Evolutionary conservation across 2,888 invertebrate genomes (phyloP).

Genomic region (Plebejus melissa): DNA sequence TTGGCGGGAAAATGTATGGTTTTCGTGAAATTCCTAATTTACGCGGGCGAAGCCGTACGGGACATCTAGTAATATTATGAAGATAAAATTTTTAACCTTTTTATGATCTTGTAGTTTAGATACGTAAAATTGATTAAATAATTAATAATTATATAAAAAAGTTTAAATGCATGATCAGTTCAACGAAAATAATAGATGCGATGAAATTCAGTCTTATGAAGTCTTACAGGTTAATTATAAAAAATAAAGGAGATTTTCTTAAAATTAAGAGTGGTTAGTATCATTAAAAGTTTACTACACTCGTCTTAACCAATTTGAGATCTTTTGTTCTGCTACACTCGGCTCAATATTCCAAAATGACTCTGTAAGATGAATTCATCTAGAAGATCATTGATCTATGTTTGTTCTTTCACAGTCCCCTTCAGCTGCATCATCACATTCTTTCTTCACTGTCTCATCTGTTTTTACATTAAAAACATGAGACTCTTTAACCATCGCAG

Average conservation of each 20-base stretch:
- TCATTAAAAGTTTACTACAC: constrained; percentile 8
- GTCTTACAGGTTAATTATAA: constrained; percentile 5
- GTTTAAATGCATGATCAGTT: background rate
- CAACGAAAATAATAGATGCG: background rate
- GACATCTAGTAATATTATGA: background rate
- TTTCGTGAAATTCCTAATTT: too few relatives aligned
- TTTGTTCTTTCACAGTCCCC: background rate
- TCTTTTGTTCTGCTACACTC: constrained; percentile 7
- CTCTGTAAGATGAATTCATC: background rate
- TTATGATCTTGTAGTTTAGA: background rate
- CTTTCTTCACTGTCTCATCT: constrained; percentile 16
- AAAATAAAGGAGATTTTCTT: constrained; percentile 1
- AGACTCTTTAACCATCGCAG: constrained; percentile 39
- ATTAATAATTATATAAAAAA: background rate
- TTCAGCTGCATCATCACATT: constrained; percentile 34
- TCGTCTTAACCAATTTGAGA: constrained; percentile 12
- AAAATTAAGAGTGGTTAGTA: constrained; percentile 1
- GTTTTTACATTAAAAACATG: constrained; percentile 29
- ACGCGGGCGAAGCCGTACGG: too few relatives aligned
- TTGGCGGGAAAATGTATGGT: too few relatives aligned
- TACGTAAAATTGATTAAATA: background rate
- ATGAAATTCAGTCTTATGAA: constrained; percentile 11
- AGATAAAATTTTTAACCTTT: background rate
- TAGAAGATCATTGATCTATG: constrained; percentile 1
- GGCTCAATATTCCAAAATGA: background rate